Conservation (phyloP, 2,113 vertebrate species). For the Thalassoma bifasciatum region DNA sequence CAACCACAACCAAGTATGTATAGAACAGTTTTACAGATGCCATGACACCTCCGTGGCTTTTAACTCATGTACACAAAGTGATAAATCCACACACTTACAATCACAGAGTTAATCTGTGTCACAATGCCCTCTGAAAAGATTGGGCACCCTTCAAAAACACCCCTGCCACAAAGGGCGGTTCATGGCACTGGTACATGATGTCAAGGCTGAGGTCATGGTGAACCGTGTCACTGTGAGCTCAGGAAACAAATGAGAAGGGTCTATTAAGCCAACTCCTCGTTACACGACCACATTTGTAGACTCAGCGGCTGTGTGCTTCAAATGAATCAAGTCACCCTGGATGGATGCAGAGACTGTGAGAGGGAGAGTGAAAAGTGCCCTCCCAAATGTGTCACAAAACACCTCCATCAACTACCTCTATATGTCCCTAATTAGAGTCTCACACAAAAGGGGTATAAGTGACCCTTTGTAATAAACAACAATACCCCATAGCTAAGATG, state of each 20-base stretch:
- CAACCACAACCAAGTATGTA: slow-evolving; percentile 24
- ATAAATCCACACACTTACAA: slow-evolving; percentile 17
- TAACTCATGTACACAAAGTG: slow-evolving; percentile 26
- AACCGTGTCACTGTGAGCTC: slow-evolving; percentile 77
- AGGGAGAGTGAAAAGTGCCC: slow-evolving; percentile 14
- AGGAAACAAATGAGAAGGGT: slow-evolving; percentile 77
- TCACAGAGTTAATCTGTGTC: slow-evolving; percentile 72
- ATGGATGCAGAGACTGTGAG: slow-evolving; percentile 27
- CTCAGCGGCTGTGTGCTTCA: slow-evolving; percentile 31
- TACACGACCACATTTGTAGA: slow-evolving; percentile 58
- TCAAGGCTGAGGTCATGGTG: slow-evolving; percentile 78
- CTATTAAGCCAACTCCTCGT: slow-evolving; percentile 77
- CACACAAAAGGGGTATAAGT: slow-evolving; percentile 52
- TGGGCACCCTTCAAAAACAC: slow-evolving; percentile 69
- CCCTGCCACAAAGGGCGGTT: slow-evolving; percentile 62
- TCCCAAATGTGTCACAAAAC: slow-evolving; percentile 29
- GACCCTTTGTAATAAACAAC: slow-evolving; percentile 47
- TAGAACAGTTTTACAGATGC: slow-evolving; percentile 24
- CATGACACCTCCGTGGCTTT: slow-evolving; percentile 60
- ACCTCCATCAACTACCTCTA: slow-evolving; percentile 50
- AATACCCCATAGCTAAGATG: slow-evolving; percentile 35
- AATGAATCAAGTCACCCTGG: slow-evolving; percentile 42
- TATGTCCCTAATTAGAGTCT: slow-evolving; percentile 54
- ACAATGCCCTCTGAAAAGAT: slow-evolving; percentile 68
- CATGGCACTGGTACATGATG: slow-evolving; percentile 65